phyloP scores from a whole-genome alignment of 2,113 vertebrate species.

The Excalfactoria chinensis region DNA sequence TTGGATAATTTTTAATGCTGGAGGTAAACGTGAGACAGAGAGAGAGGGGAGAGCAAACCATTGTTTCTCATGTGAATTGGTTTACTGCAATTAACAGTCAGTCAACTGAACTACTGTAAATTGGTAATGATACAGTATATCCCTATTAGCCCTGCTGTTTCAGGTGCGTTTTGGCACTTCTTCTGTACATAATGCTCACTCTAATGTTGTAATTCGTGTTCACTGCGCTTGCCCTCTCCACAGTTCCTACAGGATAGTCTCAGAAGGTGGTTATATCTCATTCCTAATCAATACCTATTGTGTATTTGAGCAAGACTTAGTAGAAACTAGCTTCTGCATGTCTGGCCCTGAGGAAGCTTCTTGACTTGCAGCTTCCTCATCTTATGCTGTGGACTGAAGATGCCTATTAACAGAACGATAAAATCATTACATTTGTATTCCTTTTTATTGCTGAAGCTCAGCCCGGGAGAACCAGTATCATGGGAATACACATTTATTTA shows the following conservation, averaged over 20 bases:
- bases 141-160: conserved; percentile 9
- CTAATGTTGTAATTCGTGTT: not conserved
- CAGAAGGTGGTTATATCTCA: not conserved
- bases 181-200: not conserved
- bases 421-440: not conserved
- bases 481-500: conserved; percentile 22
- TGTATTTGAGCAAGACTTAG: not conserved
- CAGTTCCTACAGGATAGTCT: not conserved
- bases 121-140: not conserved
- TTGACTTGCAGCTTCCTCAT: conserved; percentile 3
- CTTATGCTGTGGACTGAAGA: not conserved
- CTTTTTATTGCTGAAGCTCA: conserved; percentile 2
- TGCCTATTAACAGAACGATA: not conserved
- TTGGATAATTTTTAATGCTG: conserved; percentile 13
- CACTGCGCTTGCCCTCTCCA: not conserved
- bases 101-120: conserved; percentile 20
- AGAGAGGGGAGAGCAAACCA: not conserved
- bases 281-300: not conserved
- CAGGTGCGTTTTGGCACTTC: not conserved
- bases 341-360: not conserved
- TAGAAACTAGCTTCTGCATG: not conserved
- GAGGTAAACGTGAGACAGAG: not conserved
- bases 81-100: conserved; percentile 33
- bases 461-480: not conserved
- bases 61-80: not conserved